phyloP scores from a whole-genome alignment of 2,888 invertebrate genomes.

The Sinodicranocentrus sp. region DNA sequence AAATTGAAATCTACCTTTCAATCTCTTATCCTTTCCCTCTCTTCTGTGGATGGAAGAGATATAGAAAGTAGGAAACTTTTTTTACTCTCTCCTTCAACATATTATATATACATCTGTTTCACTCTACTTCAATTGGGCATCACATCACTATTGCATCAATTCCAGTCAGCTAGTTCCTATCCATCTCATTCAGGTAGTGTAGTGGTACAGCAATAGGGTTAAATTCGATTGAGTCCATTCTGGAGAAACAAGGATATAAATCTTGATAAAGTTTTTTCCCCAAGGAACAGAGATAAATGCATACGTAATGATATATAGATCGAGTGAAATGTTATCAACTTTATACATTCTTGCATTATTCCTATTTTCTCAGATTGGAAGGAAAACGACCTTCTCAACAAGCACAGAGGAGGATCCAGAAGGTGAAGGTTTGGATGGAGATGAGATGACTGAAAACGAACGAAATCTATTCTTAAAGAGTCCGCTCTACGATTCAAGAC shows the following conservation, averaged over 20 bases:
- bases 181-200: not conserved
- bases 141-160: constrained; percentile 1
- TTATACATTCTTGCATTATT: no score
- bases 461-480: constrained; percentile 58
- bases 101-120: not conserved
- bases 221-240: not conserved
- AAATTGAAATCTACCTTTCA: constrained; percentile 69
- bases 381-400: constrained; percentile 37
- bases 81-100: not conserved
- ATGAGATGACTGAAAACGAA: constrained; percentile 64
- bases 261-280: no score
- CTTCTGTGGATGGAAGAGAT: not conserved
- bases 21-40: constrained; percentile 56
- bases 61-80: not conserved
- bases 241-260: no score
- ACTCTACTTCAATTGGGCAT: not conserved
- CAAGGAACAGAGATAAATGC: no score
- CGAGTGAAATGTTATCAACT: no score
- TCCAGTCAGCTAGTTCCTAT: not conserved
- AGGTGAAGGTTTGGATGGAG: constrained; percentile 50
- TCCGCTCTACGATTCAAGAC: constrained; percentile 69
- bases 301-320: no score
- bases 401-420: constrained; percentile 29
- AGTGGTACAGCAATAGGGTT: not conserved
- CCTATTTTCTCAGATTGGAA: constrained; percentile 30